phyloP scores from a whole-genome alignment of 2,797 vertebrate species.

The Ctenosaura bakeri region DNA sequence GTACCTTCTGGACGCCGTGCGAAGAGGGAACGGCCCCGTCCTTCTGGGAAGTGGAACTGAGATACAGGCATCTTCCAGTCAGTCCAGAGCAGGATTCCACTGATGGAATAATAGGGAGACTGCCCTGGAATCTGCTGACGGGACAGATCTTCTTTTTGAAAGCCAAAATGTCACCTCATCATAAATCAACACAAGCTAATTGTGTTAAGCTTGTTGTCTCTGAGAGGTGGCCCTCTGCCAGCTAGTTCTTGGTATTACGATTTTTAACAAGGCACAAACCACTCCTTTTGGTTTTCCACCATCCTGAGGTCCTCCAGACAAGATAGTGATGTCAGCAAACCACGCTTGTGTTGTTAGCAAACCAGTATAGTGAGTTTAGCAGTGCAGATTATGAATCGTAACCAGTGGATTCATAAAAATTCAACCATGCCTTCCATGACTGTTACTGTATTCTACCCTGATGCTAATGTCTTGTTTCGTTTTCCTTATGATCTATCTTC shows the following conservation, averaged over 20 bases:
- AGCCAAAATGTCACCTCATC: neutral
- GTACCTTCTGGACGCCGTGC: neutral
- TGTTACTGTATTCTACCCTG: neutral
- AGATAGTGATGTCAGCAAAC: neutral
- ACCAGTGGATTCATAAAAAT: neutral
- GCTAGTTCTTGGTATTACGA: neutral
- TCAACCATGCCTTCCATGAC: neutral
- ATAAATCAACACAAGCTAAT: neutral
- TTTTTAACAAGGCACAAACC: neutral
- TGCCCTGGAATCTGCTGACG: neutral
- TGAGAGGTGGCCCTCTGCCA: neutral
- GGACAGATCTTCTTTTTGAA: neutral
- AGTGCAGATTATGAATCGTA: neutral
- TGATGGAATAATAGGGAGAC: neutral
- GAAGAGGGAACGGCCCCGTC: too few species aligned
- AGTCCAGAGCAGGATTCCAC: neutral
- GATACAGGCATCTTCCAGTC: neutral
- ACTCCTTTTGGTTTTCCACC: neutral
- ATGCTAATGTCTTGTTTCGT: neutral
- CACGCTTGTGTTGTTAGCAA: neutral
- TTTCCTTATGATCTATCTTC: neutral
- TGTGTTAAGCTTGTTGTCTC: neutral
- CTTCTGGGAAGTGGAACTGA: neutral
- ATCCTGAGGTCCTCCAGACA: neutral
- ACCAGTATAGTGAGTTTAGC: neutral